These are phyloP conservation scores for Alcedo atthis DNA, from an alignment of 2,797 vertebrate species.

Conservation along the genomic window DNA sequence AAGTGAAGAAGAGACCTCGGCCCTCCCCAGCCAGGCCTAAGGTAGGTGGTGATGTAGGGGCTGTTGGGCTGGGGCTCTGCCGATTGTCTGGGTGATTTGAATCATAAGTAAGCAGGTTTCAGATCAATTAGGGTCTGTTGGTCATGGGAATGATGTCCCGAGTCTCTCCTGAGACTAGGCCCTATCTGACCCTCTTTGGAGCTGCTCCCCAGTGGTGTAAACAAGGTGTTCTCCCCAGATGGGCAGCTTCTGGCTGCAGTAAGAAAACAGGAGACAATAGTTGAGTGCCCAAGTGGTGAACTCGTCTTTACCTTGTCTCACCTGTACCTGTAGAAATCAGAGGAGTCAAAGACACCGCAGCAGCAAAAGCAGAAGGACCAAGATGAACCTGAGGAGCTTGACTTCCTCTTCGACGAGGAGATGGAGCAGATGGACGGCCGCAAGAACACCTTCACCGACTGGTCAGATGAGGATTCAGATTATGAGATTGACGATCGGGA, in stretches of 20 bases:
- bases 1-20: constrained; percentile 96
- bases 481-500: constrained; percentile 95
- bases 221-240: not conserved
- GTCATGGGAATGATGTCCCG: not conserved
- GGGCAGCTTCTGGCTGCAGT: not conserved
- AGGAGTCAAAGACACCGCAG: constrained; percentile 75
- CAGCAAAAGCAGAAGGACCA: constrained; percentile 80
- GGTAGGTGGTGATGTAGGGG: constrained; percentile 69
- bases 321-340: constrained; percentile 76
- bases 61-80: not conserved
- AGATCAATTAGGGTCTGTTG: not conserved
- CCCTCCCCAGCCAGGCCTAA: constrained; percentile 91
- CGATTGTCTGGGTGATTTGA: not conserved
- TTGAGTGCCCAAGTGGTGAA: not conserved
- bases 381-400: constrained; percentile 95
- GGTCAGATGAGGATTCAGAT: constrained; percentile 96
- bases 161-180: not conserved
- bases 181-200: not conserved
- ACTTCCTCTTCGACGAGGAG: constrained; percentile 98
- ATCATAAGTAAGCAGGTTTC: not conserved
- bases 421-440: constrained; percentile 98
- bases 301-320: not conserved
- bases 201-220: not conserved
- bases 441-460: constrained; percentile 97
- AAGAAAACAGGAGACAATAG: not conserved